Evolutionary conservation across 2,888 invertebrate genomes (phyloP).

Genomic region (Subacronicta megacephala): DNA sequence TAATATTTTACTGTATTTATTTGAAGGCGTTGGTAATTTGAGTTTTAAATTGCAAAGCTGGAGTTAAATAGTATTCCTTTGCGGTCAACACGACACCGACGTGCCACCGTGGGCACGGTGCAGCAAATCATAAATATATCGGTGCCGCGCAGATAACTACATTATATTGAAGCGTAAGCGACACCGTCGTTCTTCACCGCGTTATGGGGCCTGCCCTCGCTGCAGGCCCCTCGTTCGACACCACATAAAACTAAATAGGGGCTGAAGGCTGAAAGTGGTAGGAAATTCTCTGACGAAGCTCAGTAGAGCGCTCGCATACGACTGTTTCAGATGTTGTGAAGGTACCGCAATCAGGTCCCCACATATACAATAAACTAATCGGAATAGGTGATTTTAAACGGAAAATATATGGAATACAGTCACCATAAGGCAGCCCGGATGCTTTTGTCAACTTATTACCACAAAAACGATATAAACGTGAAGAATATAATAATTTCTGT

Average conservation of each 20-base stretch:
- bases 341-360: too few species aligned
- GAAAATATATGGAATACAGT: too few species aligned
- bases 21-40: conserved; percentile 11
- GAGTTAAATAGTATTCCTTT: conserved; percentile 18
- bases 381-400: too few species aligned
- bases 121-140: not conserved
- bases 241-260: conserved; percentile 20
- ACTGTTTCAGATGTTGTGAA: too few species aligned
- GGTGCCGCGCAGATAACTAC: not conserved
- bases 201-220: too few species aligned
- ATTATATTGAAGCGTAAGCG: not conserved
- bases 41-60: conserved; percentile 32
- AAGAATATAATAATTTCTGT: too few species aligned
- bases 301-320: not conserved
- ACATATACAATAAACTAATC: too few species aligned
- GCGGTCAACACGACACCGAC: not conserved
- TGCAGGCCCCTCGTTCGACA: conserved; percentile 6
- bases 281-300: conserved; percentile 11
- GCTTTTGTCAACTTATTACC: too few species aligned
- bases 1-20: conserved; percentile 16
- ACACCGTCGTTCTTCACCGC: too few species aligned
- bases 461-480: too few species aligned
- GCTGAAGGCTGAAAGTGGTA: conserved; percentile 17
- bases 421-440: too few species aligned
- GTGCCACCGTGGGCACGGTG: not conserved